These are phyloP conservation scores for Amphibalanus amphitrite DNA, from an alignment of 1,140 invertebrate genomes.

Conservation along the genomic window DNA sequence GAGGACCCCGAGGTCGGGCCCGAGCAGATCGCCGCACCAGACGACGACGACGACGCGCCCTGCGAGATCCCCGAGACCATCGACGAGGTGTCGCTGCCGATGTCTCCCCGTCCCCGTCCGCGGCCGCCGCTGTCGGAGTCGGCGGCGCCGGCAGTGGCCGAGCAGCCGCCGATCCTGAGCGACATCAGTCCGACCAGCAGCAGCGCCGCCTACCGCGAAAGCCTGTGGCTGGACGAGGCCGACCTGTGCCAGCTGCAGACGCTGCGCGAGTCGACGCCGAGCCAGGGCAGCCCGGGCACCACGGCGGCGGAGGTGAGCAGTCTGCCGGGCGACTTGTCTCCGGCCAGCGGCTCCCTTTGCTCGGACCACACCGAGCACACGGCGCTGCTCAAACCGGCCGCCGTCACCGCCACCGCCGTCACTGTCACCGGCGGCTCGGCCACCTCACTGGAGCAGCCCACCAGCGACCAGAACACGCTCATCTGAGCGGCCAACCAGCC, in stretches of 20 bases:
- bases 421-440: neutral
- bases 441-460: neutral
- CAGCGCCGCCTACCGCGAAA: conserved; percentile 7
- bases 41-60: neutral
- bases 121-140: neutral
- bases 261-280: conserved; percentile 14
- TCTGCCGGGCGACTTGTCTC: neutral
- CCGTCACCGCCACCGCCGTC: neutral
- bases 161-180: conserved; percentile 15
- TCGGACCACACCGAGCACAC: neutral
- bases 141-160: neutral
- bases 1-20: too few species aligned
- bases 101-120: neutral
- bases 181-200: conserved; percentile 10
- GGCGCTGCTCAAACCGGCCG: conserved; percentile 1
- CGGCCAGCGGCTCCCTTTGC: neutral
- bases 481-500: too few species aligned
- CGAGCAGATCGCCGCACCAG: too few species aligned
- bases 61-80: conserved; percentile 2
- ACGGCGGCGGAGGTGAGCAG: neutral
- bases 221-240: neutral
- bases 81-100: neutral
- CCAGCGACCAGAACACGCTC: too few species aligned
- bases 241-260: neutral
- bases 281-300: neutral